Evolutionary conservation across 2,797 vertebrate genomes (phyloP).

Genomic region (Pteropus rufus): DNA sequence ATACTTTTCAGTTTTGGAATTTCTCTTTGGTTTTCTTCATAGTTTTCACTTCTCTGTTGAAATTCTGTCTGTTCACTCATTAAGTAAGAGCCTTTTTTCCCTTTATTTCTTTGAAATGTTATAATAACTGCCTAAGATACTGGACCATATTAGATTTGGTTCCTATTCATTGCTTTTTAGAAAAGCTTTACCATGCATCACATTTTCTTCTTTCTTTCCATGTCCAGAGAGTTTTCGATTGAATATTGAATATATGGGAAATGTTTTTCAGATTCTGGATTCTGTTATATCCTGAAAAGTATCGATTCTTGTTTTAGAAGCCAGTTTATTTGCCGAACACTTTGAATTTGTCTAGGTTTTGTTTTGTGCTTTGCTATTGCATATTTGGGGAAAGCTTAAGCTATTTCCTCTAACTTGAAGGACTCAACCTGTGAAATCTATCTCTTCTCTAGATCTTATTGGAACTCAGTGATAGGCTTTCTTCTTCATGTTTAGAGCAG

Average conservation of each 20-base stretch:
- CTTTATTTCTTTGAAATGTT: not conserved
- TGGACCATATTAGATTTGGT: not conserved
- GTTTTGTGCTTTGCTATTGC: not conserved
- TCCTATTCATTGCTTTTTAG: not conserved
- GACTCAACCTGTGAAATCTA: not conserved
- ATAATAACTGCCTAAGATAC: not conserved
- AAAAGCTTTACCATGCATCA: not conserved
- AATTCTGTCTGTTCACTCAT: not conserved
- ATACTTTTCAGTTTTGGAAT: not conserved
- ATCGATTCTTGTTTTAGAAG: not conserved
- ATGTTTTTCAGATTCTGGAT: not conserved
- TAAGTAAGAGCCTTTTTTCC: not conserved
- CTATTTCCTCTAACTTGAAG: not conserved
- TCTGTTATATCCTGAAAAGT: not conserved
- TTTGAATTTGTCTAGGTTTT: not conserved
- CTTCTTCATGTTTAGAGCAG: not conserved
- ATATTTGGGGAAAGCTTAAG: not conserved
- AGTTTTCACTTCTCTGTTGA: not conserved
- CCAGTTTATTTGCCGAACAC: not conserved
- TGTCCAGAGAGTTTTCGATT: not conserved
- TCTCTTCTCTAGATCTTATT: not conserved
- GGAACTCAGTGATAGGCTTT: not conserved
- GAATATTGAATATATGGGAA: not conserved
- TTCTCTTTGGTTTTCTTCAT: not conserved
- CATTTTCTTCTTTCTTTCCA: not conserved